Conservation (phyloP, 2,888 invertebrate species). For the Orchestes rusci region DNA sequence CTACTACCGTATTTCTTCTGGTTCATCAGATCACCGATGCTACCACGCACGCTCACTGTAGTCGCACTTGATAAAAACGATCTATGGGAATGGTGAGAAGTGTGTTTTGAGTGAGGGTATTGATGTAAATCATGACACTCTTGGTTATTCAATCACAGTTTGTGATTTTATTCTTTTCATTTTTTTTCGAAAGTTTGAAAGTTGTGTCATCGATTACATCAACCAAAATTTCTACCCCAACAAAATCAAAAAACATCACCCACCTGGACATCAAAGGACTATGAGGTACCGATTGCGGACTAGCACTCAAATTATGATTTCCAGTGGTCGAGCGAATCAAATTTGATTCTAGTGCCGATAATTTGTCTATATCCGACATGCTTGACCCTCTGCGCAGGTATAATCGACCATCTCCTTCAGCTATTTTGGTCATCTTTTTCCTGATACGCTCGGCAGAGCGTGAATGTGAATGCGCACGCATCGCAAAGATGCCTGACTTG, state of each 20-base stretch:
- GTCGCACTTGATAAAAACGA: constrained; percentile 41
- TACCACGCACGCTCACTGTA: constrained; percentile 34
- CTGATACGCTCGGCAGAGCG: constrained; percentile 34
- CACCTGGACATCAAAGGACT: constrained; percentile 47
- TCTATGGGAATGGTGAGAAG: constrained; percentile 6
- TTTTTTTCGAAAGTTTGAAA: no score
- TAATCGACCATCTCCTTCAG: constrained; percentile 13
- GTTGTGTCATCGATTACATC: no score
- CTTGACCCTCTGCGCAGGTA: constrained; percentile 63
- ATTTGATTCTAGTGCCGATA: constrained; percentile 43
- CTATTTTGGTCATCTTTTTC: constrained; percentile 28
- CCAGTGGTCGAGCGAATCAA: constrained; percentile 46
- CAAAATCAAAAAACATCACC: no score
- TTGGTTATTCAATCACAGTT: no score
- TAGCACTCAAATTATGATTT: constrained; percentile 42
- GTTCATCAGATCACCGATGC: constrained; percentile 74
- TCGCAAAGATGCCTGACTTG: constrained; percentile 51
- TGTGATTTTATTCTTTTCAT: no score
- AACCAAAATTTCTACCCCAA: no score
- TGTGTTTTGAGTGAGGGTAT: no score
- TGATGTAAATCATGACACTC: no score
- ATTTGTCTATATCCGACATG: constrained; percentile 64
- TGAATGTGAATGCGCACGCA: constrained; percentile 44
- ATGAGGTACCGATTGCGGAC: constrained; percentile 47
- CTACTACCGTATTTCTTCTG: constrained; percentile 63